Evolutionary conservation across 2,888 invertebrate species (phyloP), one percentile per base, ranked within the genome.

Genomic region (Disparrhopalites patrizii): DNA sequence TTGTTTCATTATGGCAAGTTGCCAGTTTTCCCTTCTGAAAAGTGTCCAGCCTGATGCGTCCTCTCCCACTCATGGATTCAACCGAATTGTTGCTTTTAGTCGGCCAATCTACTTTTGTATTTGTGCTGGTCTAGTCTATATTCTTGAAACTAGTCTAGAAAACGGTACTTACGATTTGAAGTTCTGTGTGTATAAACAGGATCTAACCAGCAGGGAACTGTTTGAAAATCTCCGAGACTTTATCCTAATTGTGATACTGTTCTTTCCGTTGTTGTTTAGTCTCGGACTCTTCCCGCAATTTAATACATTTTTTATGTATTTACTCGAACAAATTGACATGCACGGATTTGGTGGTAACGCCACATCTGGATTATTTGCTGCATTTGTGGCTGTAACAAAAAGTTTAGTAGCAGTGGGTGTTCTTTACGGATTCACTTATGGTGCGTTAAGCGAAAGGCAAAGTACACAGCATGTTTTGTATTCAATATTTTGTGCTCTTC

Each of bases 41-140:
- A 96, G 96, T 79, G 99, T 99, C 1, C 99, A 99, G 78, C 99
- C 99, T 0, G 99, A 99, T 80, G 95, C 98, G 0, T 91, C 98
- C 0, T 98, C 98, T 1, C 98, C 99, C 0, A 95, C 96, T 40
- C 99, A 99, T 80, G 97, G 97, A 13, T 97, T 94, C 78, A 98
- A 98, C 79, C 87, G 92, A 76, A 87, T 95, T 76, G 93, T 96
- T 38, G 90, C 93, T 36, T 96, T 93, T 79, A 93, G 93, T 25
- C 85, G 95, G 69, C 93, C 97, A 4, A 89, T 95, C 18, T 98
- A 97, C 80, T 98, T 95, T 78, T 91, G 91, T 76, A 77, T 95
- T 43, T 90, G 91, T 76, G 85, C 88, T 7, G 74, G 78, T 38
- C 73, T 81, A 62, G 77, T 83, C 68, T 76, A 83, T 68, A 75